These are phyloP conservation scores for Merluccius polli DNA, from an alignment of 2,797 vertebrate genomes.

Conservation along the genomic window DNA sequence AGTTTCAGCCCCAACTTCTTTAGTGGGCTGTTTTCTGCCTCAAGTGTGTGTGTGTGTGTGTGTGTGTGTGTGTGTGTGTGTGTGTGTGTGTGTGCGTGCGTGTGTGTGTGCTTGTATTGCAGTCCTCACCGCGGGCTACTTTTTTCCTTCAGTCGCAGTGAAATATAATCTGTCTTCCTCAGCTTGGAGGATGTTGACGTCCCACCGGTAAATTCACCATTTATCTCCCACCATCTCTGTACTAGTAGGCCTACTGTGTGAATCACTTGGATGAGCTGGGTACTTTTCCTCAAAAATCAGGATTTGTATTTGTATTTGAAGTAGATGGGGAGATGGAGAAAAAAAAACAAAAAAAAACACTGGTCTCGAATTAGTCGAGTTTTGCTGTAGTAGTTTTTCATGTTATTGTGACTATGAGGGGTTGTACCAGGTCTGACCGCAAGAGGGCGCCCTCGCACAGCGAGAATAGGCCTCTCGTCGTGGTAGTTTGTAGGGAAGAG, in stretches of 20 bases:
- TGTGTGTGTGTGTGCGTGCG: not conserved
- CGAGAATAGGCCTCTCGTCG: not conserved
- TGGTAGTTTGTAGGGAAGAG: not conserved
- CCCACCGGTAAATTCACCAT: not conserved
- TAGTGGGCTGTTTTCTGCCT: not conserved
- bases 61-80: not conserved
- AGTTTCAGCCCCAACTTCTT: not conserved
- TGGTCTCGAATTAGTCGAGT: too few relatives aligned
- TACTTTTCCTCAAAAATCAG: not conserved
- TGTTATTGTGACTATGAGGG: not conserved
- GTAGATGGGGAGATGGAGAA: too few relatives aligned
- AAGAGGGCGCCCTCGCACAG: constrained; percentile 49
- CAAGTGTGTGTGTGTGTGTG: constrained; percentile 9
- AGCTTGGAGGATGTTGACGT: constrained; percentile 33
- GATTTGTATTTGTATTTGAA: not conserved
- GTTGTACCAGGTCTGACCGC: constrained; percentile 36
- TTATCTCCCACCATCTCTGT: too few relatives aligned
- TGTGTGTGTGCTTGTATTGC: constrained; percentile 28
- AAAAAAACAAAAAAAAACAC: too few relatives aligned
- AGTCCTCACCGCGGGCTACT: constrained; percentile 37
- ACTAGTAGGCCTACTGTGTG: not conserved
- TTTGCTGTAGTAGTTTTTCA: too few relatives aligned
- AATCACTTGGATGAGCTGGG: too few relatives aligned
- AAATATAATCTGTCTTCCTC: constrained; percentile 57
- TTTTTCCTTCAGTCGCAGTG: constrained; percentile 55